Evolutionary conservation across 2,797 vertebrate genomes (phyloP).

Genomic region (Trematomus bernacchii): DNA sequence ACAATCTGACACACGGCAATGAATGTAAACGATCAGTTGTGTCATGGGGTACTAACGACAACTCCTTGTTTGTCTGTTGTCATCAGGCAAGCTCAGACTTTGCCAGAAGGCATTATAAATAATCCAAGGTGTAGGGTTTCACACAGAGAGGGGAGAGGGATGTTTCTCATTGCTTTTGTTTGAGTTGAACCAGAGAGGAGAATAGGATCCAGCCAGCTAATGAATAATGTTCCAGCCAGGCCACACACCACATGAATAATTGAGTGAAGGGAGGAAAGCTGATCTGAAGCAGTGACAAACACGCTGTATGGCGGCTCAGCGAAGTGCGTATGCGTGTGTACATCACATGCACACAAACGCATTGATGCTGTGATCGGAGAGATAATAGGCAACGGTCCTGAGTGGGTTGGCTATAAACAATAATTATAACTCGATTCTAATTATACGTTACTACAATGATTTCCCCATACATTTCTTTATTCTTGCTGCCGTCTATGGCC

Average conservation of each 20-base stretch:
- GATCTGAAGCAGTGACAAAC: constrained; percentile 71
- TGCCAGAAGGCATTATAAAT: constrained; percentile 63
- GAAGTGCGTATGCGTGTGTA: not conserved
- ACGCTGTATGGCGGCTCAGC: constrained; percentile 30
- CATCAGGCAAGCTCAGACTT: constrained; percentile 47
- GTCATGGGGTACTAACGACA: constrained; percentile 20
- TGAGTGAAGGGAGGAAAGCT: constrained; percentile 77
- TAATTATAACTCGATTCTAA: constrained; percentile 45
- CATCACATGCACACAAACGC: constrained; percentile 24
- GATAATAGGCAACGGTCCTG: constrained; percentile 37
- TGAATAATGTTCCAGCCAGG: constrained; percentile 82
- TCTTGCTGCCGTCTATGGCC: not conserved
- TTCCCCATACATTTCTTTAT: not conserved
- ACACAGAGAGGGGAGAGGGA: constrained; percentile 41
- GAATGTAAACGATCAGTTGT: constrained; percentile 27
- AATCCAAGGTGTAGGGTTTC: constrained; percentile 74
- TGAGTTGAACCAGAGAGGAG: constrained; percentile 68
- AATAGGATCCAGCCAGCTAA: constrained; percentile 80
- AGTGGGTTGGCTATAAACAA: constrained; percentile 32
- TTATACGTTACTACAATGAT: constrained; percentile 3
- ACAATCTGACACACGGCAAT: constrained; percentile 7
- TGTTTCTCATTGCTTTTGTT: constrained; percentile 62
- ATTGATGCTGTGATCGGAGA: constrained; percentile 42
- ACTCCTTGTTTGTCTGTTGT: constrained; percentile 43
- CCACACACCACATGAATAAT: constrained; percentile 84